Evolutionary conservation across 2,888 invertebrate species (phyloP).

Genomic region (Leptopilina drosophilae): DNA sequence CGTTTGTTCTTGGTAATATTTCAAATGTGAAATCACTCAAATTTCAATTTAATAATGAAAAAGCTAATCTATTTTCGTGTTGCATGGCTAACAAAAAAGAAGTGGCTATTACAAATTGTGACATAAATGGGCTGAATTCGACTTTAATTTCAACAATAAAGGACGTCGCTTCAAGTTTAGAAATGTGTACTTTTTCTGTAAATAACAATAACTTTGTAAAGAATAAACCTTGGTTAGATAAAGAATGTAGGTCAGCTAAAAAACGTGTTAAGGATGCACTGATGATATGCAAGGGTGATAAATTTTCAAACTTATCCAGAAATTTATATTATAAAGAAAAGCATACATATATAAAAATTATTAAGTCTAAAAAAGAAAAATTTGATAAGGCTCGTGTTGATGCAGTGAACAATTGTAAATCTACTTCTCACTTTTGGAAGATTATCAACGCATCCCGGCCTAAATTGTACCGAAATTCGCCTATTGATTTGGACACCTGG

Average conservation of each 20-base stretch:
- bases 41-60: not conserved
- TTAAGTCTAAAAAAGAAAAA: not conserved
- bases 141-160: not conserved
- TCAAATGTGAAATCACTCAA: not conserved
- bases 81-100: not conserved
- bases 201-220: not conserved
- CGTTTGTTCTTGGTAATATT: not conserved
- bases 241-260: not conserved
- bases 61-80: not conserved
- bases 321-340: not conserved
- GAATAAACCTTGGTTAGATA: not conserved
- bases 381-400: not conserved
- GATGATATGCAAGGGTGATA: not conserved
- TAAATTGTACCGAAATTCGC: too few species aligned
- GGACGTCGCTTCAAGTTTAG: not conserved
- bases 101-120: not conserved
- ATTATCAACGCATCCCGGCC: not conserved
- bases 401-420: slow-evolving; percentile 6
- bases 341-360: not conserved
- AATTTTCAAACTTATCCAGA: not conserved
- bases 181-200: not conserved
- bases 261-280: not conserved
- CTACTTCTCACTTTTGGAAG: not conserved
- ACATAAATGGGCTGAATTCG: not conserved
- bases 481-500: not conserved